phyloP scores from a whole-genome alignment of 2,888 invertebrate species.

The Perithous albicinctus region DNA sequence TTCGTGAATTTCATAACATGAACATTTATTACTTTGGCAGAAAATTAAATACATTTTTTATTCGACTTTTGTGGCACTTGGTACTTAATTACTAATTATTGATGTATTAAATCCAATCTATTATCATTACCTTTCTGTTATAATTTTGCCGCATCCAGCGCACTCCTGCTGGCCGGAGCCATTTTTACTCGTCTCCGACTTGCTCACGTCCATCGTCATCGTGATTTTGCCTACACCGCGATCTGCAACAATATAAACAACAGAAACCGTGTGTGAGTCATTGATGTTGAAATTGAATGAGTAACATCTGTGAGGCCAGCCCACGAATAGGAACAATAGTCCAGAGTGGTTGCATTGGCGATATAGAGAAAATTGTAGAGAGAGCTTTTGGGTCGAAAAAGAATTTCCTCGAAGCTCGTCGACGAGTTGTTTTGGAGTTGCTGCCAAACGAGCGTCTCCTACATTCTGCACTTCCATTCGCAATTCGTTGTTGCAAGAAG shows the following conservation, averaged over 20 bases:
- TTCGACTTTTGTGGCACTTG: neutral
- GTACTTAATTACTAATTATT: neutral
- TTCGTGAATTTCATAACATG: neutral
- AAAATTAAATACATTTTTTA: neutral
- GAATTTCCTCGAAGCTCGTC: constrained; percentile 54
- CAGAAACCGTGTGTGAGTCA: constrained; percentile 41
- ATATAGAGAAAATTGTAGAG: constrained; percentile 37
- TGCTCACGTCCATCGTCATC: constrained; percentile 96
- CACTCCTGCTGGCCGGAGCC: constrained; percentile 90
- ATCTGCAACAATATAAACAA: constrained; percentile 75
- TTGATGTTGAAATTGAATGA: constrained; percentile 40
- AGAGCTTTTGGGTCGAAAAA: constrained; percentile 53
- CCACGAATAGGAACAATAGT: constrained; percentile 39
- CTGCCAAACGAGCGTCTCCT: constrained; percentile 58
- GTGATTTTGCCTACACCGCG: constrained; percentile 84
- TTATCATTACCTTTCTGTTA: constrained; percentile 90
- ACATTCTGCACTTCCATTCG: constrained; percentile 50
- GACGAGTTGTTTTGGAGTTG: constrained; percentile 67
- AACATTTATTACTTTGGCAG: neutral
- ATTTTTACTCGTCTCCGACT: constrained; percentile 88
- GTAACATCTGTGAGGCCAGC: constrained; percentile 12
- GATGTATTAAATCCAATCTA: constrained; percentile 7
- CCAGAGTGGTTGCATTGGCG: neutral
- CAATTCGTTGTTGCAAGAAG: constrained; percentile 56
- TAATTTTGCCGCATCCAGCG: constrained; percentile 97